These are phyloP conservation scores for Crematogaster levior DNA, from an alignment of 2,888 invertebrate species.

Conservation along the genomic window DNA sequence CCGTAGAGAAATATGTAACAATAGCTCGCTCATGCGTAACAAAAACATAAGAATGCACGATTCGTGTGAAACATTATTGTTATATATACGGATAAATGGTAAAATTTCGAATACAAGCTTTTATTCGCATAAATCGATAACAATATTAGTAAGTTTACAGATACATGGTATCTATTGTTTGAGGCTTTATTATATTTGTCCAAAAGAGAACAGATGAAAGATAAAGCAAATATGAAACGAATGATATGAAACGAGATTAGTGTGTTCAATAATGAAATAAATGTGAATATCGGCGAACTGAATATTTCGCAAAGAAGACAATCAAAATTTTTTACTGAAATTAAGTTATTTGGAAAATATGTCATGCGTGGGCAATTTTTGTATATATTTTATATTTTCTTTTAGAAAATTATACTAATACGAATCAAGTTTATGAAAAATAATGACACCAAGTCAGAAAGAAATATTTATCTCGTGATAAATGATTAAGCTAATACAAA, in stretches of 20 bases:
- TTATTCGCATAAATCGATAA: slow-evolving; percentile 13
- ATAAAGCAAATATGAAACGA: slow-evolving; percentile 18
- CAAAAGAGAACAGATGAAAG: background rate
- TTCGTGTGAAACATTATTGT: background rate
- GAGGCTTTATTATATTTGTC: background rate
- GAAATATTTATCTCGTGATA: background rate
- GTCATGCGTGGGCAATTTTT: background rate
- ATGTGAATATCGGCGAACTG: background rate
- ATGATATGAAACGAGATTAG: slow-evolving; percentile 7
- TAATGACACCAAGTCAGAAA: background rate
- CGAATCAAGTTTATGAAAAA: background rate
- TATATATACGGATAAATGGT: background rate
- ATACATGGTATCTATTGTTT: background rate
- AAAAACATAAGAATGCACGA: background rate
- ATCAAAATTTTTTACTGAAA: background rate
- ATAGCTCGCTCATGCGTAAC: background rate
- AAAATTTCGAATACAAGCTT: background rate
- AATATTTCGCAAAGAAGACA: background rate
- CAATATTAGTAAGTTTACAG: background rate
- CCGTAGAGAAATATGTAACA: background rate
- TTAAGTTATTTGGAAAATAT: slow-evolving; percentile 8
- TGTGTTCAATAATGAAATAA: background rate
- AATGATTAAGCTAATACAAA: background rate
- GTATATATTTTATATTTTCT: background rate
- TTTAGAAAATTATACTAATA: background rate